Evolutionary conservation across 2,888 invertebrate genomes (phyloP), one percentile per base, ranked within the genome.

Genomic region (Euclidia mi): DNA sequence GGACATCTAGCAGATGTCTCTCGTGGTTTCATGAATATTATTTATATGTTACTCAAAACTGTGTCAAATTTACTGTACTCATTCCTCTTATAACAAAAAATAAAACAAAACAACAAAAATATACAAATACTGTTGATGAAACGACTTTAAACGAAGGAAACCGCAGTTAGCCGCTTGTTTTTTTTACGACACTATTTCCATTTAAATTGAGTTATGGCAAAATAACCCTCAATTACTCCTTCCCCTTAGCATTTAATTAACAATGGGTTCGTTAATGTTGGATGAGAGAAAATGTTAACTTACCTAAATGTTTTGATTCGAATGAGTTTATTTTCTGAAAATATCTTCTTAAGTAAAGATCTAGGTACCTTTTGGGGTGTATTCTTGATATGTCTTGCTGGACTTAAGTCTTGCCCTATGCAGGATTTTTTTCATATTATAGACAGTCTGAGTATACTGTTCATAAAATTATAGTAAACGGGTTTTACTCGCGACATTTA

Each of bases 231-330:
- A 51, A 42, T 42, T 45, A 29, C 14, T 6, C 29, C 15, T 11
- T 49, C n/a, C 14, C 15, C 17, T 47, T 31, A 57, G 55, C 12
- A 38, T 56, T 57, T 52, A 62, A 52, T 65, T 61, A 56, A 45
- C 42, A 52, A 34, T 25, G 7, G 3, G 11, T 49, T 41, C 44
- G 51, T 18, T 38, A 7, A 46, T 45, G 48, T 50, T 45, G 7
- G 56, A 40, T 47, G 10, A 43, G 51, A 52, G 58, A 52, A 32
- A 46, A 38, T 45, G 45, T 29, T 47, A 52, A 52, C 46, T 37
- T 18, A 3, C n/a, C 0, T 41, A 35, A 46, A 28, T 31, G 14
- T 34, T 37, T 38, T 25, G 1, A 29, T 42, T 20, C 31, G n/a
- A 3, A 12, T 31, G 18, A 2, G 15, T 32, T 11, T 32, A 32